Percentiles rank a stretch among this genome's conserved stretches.
phyloP scores from a whole-genome alignment of 2,888 invertebrate species.

The Platycheirus rosarum region DNA sequence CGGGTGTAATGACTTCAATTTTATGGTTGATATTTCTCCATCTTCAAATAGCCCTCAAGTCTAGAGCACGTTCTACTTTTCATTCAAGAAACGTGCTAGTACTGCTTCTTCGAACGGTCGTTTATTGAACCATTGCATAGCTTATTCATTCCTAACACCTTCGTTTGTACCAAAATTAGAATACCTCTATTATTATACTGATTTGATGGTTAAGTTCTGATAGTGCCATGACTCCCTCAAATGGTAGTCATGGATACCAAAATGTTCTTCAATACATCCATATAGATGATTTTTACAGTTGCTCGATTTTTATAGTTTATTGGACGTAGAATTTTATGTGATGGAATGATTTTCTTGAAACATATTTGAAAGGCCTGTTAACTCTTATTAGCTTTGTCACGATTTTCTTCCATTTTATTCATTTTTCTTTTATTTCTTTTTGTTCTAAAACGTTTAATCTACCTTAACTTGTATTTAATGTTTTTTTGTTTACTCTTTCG shows the following conservation, averaged over 20 bases:
- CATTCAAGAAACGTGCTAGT: conserved; percentile 14
- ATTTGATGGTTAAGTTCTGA: conserved; percentile 38
- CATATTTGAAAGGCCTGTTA: conserved; percentile 16
- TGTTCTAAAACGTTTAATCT: neutral
- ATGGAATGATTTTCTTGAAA: conserved; percentile 27
- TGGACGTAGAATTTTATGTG: conserved; percentile 25
- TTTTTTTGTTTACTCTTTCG: conserved; percentile 18
- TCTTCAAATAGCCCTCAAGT: neutral
- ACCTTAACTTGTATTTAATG: neutral
- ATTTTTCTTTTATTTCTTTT: conserved; percentile 55
- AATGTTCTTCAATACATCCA: neutral
- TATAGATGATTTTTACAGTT: conserved; percentile 50
- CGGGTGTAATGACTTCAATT: too few relatives aligned
- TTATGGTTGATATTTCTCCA: too few relatives aligned
- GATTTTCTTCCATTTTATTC: conserved; percentile 61
- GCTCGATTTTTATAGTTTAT: conserved; percentile 28
- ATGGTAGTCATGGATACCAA: conserved; percentile 27
- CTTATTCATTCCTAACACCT: neutral
- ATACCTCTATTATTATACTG: conserved; percentile 30
- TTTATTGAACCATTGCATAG: too few relatives aligned
- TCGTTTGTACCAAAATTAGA: conserved; percentile 24
- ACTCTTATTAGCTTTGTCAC: conserved; percentile 65
- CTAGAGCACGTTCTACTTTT: conserved; percentile 3
- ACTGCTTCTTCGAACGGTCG: conserved; percentile 13
- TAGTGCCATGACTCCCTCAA: conserved; percentile 16